Percentiles rank a stretch among this genome's conserved stretches.
phyloP scores from a whole-genome alignment of 2,113 vertebrate species.

The Corapipo altera region DNA sequence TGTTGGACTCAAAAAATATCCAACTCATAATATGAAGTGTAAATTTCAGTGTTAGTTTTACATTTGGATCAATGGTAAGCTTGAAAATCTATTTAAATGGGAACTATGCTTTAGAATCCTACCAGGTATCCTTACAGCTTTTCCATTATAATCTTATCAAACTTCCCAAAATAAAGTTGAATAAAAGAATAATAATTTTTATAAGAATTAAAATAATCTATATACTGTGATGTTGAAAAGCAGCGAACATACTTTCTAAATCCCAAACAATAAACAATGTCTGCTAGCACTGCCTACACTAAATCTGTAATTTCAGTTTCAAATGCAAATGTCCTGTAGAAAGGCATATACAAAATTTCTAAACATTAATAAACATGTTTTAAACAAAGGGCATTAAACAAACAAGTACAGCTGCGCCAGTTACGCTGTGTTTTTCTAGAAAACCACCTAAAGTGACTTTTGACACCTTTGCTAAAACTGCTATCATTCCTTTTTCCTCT shows the following conservation, averaged over 20 bases:
- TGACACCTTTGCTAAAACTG: background rate
- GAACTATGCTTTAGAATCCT: background rate
- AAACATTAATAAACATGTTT: background rate
- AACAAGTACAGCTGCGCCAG: background rate
- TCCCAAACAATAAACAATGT: background rate
- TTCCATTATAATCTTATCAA: background rate
- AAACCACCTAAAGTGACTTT: background rate
- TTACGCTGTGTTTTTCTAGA: background rate
- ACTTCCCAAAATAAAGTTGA: background rate
- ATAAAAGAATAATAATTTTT: background rate
- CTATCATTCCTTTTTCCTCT: background rate
- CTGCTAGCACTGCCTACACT: background rate
- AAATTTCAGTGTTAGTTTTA: background rate
- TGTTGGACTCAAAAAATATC: background rate
- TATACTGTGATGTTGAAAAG: background rate
- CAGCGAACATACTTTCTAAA: background rate
- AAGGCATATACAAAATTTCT: background rate
- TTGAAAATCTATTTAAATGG: background rate
- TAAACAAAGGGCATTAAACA: background rate
- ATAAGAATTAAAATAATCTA: background rate
- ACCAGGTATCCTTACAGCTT: background rate
- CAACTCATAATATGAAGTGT: background rate
- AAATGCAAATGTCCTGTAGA: background rate
- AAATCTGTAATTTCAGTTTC: background rate
- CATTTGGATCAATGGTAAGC: background rate